Conservation (phyloP, 2,888 invertebrate genomes). For the Orthonychiurus folsomi region DNA sequence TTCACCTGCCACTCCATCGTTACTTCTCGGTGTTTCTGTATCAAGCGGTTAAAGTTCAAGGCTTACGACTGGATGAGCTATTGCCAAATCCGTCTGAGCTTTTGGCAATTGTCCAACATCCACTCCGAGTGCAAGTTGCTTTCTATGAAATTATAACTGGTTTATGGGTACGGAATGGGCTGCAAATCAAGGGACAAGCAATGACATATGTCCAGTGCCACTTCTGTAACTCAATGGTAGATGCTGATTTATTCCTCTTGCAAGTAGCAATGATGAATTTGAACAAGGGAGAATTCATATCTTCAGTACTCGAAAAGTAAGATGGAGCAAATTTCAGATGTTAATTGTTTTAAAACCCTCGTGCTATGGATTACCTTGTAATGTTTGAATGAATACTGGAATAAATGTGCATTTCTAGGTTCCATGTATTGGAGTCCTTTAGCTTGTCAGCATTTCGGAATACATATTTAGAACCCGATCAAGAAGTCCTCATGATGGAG, state of each 20-base stretch:
- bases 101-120: slow-evolving; percentile 79
- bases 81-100: slow-evolving; percentile 70
- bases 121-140: slow-evolving; percentile 63
- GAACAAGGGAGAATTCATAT: slow-evolving; percentile 73
- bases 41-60: slow-evolving; percentile 70
- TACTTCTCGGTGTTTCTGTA: slow-evolving; percentile 80
- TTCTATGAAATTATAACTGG: slow-evolving; percentile 91
- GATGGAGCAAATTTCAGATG: slow-evolving; percentile 39
- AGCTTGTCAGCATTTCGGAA: slow-evolving; percentile 42
- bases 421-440: slow-evolving; percentile 66
- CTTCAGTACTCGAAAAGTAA: slow-evolving; percentile 79
- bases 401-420: slow-evolving; percentile 49
- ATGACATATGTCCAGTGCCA: slow-evolving; percentile 98
- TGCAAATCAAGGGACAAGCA: slow-evolving; percentile 96
- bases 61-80: slow-evolving; percentile 62
- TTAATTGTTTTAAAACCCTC: not conserved
- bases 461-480: slow-evolving; percentile 60
- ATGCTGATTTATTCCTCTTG: slow-evolving; percentile 88
- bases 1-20: slow-evolving; percentile 93
- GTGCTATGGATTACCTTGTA: no score
- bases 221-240: slow-evolving; percentile 97
- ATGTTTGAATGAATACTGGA: no score
- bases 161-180: slow-evolving; percentile 92
- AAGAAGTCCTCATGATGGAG: slow-evolving; percentile 83
- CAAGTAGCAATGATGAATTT: slow-evolving; percentile 64